A percentile compares a stretch with the other conserved stretches of the same genome.
Evolutionary conservation across 2,888 invertebrate genomes (phyloP).

Genomic region (Pantelozetes paolii): DNA sequence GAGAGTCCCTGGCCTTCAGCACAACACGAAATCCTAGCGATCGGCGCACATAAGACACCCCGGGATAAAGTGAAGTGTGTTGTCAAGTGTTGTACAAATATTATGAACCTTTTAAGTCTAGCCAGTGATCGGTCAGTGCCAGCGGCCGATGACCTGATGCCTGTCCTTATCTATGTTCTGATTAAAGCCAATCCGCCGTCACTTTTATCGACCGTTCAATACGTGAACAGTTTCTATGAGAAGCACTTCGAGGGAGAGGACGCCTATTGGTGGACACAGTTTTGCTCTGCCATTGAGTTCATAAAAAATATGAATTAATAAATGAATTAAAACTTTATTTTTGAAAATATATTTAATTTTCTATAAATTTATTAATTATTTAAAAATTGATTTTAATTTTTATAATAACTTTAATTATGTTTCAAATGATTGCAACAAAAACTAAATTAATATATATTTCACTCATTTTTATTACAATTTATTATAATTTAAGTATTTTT

Average conservation of each 20-base stretch:
- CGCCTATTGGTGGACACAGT: conserved; percentile 98
- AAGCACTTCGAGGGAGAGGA: conserved; percentile 79
- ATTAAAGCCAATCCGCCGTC: conserved; percentile 95
- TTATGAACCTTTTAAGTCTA: conserved; percentile 86
- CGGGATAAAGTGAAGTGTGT: conserved; percentile 78
- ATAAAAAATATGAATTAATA: conserved; percentile 92
- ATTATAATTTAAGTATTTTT: neutral
- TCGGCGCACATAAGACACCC: conserved; percentile 86
- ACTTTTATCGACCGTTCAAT: conserved; percentile 89
- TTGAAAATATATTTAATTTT: neutral
- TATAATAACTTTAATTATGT: no score
- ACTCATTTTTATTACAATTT: no score
- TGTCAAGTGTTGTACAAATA: conserved; percentile 80
- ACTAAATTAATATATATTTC: no score
- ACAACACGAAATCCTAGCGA: conserved; percentile 78
- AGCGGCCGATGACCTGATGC: conserved; percentile 87
- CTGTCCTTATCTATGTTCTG: conserved; percentile 91
- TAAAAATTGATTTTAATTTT: neutral
- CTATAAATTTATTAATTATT: neutral
- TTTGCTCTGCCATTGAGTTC: conserved; percentile 91
- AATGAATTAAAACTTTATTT: neutral
- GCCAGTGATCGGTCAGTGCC: conserved; percentile 68
- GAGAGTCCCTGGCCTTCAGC: conserved; percentile 96
- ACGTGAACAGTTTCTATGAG: conserved; percentile 86
- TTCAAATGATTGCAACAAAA: no score